phyloP scores from a whole-genome alignment of 2,888 invertebrate species.

The Nemapogon koenigi region DNA sequence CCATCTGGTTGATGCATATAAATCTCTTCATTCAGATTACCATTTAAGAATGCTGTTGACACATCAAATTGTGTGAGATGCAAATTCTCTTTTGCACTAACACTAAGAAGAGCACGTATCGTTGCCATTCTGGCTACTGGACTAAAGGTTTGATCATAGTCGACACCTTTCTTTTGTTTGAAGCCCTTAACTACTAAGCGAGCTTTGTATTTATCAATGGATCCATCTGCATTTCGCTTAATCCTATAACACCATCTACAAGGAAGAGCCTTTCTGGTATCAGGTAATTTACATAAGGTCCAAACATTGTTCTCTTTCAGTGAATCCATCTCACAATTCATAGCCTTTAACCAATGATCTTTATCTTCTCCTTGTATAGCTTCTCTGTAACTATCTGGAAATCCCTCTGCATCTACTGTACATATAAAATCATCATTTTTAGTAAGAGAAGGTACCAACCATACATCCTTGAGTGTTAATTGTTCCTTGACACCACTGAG shows the following conservation, averaged over 20 bases:
- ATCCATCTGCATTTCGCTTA: not conserved
- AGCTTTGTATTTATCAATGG: not conserved
- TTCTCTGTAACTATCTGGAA: too few relatives aligned
- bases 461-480: too few relatives aligned
- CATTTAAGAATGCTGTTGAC: conserved; percentile 10
- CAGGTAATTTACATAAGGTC: not conserved
- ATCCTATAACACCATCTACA: conserved; percentile 1
- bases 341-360: too few relatives aligned
- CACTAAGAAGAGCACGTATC: conserved; percentile 11
- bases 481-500: too few relatives aligned
- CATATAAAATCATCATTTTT: too few relatives aligned
- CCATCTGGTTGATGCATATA: conserved; percentile 13
- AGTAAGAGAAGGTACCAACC: too few relatives aligned
- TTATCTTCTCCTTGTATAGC: too few relatives aligned
- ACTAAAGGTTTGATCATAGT: not conserved
- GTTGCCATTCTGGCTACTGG: conserved; percentile 13
- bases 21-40: conserved; percentile 10
- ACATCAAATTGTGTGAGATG: conserved; percentile 2
- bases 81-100: conserved; percentile 11
- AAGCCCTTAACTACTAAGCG: not conserved
- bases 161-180: not conserved
- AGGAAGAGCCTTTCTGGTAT: not conserved
- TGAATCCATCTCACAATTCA: too few relatives aligned
- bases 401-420: too few relatives aligned
- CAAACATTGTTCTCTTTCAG: too few relatives aligned